Conservation (phyloP, 2,888 invertebrate species). For the Orthosia gracilis region DNA sequence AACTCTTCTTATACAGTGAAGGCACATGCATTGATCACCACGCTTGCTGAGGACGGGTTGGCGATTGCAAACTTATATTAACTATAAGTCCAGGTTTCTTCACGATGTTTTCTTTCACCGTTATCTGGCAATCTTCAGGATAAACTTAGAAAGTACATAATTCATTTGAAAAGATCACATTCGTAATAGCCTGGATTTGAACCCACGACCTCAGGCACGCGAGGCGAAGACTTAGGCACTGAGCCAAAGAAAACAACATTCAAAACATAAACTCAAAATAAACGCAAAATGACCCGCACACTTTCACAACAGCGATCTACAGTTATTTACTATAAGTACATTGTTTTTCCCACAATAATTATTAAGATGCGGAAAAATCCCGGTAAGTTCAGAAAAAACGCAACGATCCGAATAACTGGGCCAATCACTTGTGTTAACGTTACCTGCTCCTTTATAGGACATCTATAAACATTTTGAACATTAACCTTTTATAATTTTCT, state of each 20-base stretch:
- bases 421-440: slow-evolving; percentile 61
- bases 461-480: slow-evolving; percentile 50
- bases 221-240: no score
- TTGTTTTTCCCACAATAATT: slow-evolving; percentile 32
- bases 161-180: no score
- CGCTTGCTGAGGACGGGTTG: no score
- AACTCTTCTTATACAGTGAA: no score
- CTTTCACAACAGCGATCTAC: background rate
- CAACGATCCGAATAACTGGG: slow-evolving; percentile 60
- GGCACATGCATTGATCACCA: no score
- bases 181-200: no score
- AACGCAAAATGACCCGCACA: background rate
- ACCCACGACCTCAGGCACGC: no score
- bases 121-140: no score
- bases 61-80: no score
- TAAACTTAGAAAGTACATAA: no score
- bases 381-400: slow-evolving; percentile 41
- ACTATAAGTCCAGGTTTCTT: no score
- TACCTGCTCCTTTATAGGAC: slow-evolving; percentile 50
- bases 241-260: background rate
- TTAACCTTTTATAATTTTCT: slow-evolving; percentile 42
- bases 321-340: background rate
- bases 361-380: slow-evolving; percentile 50
- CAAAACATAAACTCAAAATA: background rate
- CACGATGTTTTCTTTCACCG: no score